A percentile compares a stretch with the other conserved stretches of the same genome.
These are phyloP conservation scores for Odontamblyopus lacepedii DNA, from an alignment of 2,797 vertebrate species.

Conservation along the genomic window DNA sequence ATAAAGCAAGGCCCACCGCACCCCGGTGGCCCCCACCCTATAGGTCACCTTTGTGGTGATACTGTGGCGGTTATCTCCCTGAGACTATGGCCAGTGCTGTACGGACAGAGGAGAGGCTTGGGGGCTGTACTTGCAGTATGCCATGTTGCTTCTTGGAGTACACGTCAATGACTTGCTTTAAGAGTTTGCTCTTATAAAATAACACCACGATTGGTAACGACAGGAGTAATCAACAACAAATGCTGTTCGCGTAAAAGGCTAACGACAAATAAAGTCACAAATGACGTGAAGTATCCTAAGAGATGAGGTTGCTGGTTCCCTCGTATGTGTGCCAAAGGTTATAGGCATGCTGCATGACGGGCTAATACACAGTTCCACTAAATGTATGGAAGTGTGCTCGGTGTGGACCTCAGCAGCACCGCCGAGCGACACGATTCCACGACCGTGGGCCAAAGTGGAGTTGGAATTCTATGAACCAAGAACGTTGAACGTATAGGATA, in stretches of 20 bases:
- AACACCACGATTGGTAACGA: not conserved
- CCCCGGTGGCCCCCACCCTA: conserved; percentile 25
- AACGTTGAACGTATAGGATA: not conserved
- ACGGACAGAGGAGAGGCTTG: conserved; percentile 5
- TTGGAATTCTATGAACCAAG: not conserved
- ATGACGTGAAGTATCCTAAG: conserved; percentile 42
- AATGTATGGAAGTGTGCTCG: conserved; percentile 33
- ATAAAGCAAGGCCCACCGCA: conserved; percentile 26
- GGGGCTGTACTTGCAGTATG: conserved; percentile 9
- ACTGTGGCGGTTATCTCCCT: conserved; percentile 17
- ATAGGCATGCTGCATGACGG: conserved; percentile 40
- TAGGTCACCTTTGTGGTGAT: conserved; percentile 34
- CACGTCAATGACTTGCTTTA: conserved; percentile 22
- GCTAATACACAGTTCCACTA: conserved; percentile 35
- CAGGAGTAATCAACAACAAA: not conserved
- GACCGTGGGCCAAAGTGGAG: not conserved
- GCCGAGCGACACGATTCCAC: not conserved
- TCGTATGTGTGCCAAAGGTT: conserved; percentile 75
- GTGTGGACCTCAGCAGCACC: not conserved
- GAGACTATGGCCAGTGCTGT: conserved; percentile 8
- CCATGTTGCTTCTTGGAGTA: conserved; percentile 30
- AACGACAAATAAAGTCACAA: conserved; percentile 27
- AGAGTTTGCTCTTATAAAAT: not conserved
- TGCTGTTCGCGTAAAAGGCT: not conserved
- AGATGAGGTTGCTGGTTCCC: conserved; percentile 18